Conservation (phyloP, 2,888 invertebrate genomes). For the Cephalotes varians region DNA sequence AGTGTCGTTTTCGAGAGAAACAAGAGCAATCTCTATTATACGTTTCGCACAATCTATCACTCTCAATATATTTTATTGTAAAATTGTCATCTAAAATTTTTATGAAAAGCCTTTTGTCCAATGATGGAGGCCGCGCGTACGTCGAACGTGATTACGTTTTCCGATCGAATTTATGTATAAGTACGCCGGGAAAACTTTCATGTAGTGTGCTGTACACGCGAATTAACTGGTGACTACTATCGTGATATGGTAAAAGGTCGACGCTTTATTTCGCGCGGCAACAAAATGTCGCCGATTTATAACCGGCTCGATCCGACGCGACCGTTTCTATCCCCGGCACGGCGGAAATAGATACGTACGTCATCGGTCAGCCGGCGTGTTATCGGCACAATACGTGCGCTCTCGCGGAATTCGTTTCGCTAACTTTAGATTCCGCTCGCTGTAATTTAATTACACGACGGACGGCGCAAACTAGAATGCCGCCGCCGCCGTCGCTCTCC, state of each 20-base stretch:
- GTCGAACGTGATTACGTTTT: neutral
- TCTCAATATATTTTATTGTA: neutral
- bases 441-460: slow-evolving; percentile 55
- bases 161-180: neutral
- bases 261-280: slow-evolving; percentile 16
- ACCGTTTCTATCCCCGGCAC: slow-evolving; percentile 10
- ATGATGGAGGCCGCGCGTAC: neutral
- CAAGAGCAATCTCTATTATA: neutral
- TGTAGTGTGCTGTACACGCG: neutral
- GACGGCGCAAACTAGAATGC: slow-evolving; percentile 41
- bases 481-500: neutral
- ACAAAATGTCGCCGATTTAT: slow-evolving; percentile 42
- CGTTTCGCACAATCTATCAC: neutral
- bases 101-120: neutral
- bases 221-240: neutral
- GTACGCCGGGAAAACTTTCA: neutral
- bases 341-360: slow-evolving; percentile 46
- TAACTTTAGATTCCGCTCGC: slow-evolving; percentile 50
- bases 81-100: neutral
- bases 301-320: slow-evolving; percentile 15
- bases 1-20: neutral
- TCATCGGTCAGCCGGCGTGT: slow-evolving; percentile 51
- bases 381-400: slow-evolving; percentile 47
- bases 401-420: slow-evolving; percentile 51
- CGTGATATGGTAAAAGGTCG: neutral